These are phyloP conservation scores for Buphagus erythrorhynchus DNA, from an alignment of 2,797 vertebrate species.

Conservation along the genomic window DNA sequence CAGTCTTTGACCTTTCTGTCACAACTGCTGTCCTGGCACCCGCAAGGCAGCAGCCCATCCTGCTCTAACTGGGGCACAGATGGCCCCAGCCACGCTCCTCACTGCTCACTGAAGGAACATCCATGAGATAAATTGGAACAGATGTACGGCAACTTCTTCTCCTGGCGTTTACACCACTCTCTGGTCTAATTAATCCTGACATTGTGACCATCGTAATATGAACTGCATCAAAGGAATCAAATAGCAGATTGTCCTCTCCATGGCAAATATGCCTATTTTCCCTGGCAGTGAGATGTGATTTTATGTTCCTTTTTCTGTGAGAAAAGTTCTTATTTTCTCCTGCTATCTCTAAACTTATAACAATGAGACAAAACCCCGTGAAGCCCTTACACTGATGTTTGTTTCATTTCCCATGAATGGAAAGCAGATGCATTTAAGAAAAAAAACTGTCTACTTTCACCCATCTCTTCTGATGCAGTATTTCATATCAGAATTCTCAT, in stretches of 20 bases:
- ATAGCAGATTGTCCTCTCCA: conserved; percentile 32
- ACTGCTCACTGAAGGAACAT: conserved; percentile 46
- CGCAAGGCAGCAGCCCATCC: conserved; percentile 13
- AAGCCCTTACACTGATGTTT: background rate
- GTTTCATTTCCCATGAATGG: background rate
- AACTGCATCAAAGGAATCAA: conserved; percentile 46
- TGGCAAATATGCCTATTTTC: conserved; percentile 54
- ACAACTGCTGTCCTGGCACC: conserved; percentile 31
- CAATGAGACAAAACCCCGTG: background rate
- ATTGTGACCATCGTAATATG: conserved; percentile 29
- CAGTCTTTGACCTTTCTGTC: conserved; percentile 49
- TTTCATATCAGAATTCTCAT: background rate
- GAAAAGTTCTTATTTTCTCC: background rate
- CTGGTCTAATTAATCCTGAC: conserved; percentile 71
- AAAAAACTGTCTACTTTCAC: background rate
- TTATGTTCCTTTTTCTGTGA: background rate
- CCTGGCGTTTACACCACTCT: conserved; percentile 58
- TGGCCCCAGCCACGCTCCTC: conserved; percentile 67
- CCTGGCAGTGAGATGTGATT: background rate
- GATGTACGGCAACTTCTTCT: conserved; percentile 51
- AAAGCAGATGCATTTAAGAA: background rate
- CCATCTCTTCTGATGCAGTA: background rate
- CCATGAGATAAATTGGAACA: conserved; percentile 68
- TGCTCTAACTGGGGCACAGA: conserved; percentile 79
- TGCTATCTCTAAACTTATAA: background rate